These are phyloP conservation scores for Gila robusta DNA, from an alignment of 2,797 vertebrate species.

Conservation along the genomic window DNA sequence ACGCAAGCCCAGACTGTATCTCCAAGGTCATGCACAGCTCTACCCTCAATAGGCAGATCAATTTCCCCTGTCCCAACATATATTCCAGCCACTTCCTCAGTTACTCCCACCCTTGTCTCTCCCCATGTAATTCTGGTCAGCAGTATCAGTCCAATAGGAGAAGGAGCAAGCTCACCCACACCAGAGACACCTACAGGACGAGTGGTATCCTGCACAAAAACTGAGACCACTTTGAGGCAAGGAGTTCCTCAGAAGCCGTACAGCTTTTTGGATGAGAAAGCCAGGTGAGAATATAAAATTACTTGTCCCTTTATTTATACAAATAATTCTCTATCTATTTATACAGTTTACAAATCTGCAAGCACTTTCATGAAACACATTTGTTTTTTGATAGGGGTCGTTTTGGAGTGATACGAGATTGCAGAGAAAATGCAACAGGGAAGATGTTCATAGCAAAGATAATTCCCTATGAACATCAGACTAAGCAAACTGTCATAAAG, in stretches of 20 bases:
- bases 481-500: constrained; percentile 85
- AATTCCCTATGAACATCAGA: constrained; percentile 86
- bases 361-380: neutral
- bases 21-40: constrained; percentile 45
- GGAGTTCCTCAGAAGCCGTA: constrained; percentile 96
- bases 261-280: constrained; percentile 94
- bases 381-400: constrained; percentile 81
- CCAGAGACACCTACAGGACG: constrained; percentile 68
- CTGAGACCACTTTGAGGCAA: constrained; percentile 80
- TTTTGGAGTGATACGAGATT: constrained; percentile 90
- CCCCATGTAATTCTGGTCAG: constrained; percentile 72
- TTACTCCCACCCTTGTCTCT: constrained; percentile 59
- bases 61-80: constrained; percentile 69
- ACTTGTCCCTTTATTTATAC: neutral
- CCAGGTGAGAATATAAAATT: constrained; percentile 80
- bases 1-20: constrained; percentile 67
- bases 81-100: constrained; percentile 57
- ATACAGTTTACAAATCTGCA: neutral
- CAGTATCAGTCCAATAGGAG: constrained; percentile 80
- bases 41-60: constrained; percentile 31
- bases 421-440: constrained; percentile 91
- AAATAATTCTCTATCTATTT: neutral
- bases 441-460: constrained; percentile 94
- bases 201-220: constrained; percentile 62
- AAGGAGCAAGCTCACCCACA: constrained; percentile 68